Percentiles rank a stretch among this genome's conserved stretches.
phyloP scores from a whole-genome alignment of 2,113 vertebrate genomes.

The Suncus etruscus region DNA sequence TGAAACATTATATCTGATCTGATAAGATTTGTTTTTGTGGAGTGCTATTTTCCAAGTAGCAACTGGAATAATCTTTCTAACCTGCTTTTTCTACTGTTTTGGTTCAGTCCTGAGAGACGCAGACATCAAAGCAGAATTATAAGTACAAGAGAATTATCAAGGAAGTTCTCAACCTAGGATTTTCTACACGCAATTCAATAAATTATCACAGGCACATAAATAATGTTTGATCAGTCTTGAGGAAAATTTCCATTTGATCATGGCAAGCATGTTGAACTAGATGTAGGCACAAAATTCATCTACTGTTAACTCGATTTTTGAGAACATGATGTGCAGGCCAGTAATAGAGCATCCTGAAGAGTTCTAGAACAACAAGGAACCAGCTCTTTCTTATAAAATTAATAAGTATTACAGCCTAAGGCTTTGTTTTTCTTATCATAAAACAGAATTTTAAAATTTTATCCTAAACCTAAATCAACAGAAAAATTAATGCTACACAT shows the following conservation, averaged over 20 bases:
- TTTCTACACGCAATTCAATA: conserved; percentile 43
- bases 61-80: conserved; percentile 50
- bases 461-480: not conserved
- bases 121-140: conserved; percentile 38
- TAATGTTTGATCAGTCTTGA: not conserved
- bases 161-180: not conserved
- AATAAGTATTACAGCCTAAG: not conserved
- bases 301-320: not conserved
- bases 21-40: conserved; percentile 11
- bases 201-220: not conserved
- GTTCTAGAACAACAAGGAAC: not conserved
- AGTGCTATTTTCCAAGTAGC: conserved; percentile 40
- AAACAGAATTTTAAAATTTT: conserved; percentile 35
- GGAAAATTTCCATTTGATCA: conserved; percentile 9
- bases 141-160: conserved; percentile 31
- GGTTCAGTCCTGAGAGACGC: conserved; percentile 16
- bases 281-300: not conserved
- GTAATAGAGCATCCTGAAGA: not conserved
- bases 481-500: conserved; percentile 77
- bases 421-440: conserved; percentile 42
- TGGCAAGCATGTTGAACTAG: not conserved
- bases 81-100: conserved; percentile 33
- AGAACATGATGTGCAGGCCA: not conserved
- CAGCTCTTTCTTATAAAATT: not conserved
- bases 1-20: conserved; percentile 9